phyloP scores from a whole-genome alignment of 2,113 vertebrate species.

The Corythaeola cristata region DNA sequence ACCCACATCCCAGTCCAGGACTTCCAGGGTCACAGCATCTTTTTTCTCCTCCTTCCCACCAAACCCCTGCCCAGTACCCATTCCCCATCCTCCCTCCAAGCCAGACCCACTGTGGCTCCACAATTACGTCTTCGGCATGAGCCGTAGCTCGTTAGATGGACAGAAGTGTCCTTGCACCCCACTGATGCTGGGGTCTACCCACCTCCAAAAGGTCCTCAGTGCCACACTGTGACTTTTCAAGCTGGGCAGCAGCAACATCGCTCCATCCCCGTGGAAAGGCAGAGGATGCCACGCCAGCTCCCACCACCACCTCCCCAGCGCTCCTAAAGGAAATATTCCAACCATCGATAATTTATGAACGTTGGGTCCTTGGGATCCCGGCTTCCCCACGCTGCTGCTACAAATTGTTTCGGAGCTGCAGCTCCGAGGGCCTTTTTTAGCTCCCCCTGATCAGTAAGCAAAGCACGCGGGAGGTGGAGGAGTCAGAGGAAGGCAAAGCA shows the following conservation, averaged over 20 bases:
- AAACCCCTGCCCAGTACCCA: rapidly evolving
- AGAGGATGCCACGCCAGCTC: background rate
- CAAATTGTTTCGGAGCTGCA: background rate
- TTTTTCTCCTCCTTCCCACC: background rate
- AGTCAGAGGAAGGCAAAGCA: background rate
- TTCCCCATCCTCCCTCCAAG: background rate
- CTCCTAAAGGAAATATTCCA: background rate
- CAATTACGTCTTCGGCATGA: rapidly evolving
- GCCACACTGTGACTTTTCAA: background rate
- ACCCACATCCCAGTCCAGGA: background rate
- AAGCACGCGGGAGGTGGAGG: background rate
- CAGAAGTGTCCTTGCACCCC: rapidly evolving
- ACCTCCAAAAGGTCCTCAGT: background rate
- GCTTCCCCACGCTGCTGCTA: background rate
- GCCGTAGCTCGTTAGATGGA: rapidly evolving
- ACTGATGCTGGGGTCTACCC: background rate
- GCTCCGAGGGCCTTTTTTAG: background rate
- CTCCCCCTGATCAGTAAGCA: background rate
- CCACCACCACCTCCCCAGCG: background rate
- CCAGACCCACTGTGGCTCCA: rapidly evolving
- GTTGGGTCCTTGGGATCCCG: background rate
- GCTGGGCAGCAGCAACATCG: background rate
- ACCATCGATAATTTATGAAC: background rate
- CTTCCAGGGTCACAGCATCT: background rate
- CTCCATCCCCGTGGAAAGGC: background rate